phyloP scores from a whole-genome alignment of 2,113 vertebrate genomes.

The Nycticebus coucang region DNA sequence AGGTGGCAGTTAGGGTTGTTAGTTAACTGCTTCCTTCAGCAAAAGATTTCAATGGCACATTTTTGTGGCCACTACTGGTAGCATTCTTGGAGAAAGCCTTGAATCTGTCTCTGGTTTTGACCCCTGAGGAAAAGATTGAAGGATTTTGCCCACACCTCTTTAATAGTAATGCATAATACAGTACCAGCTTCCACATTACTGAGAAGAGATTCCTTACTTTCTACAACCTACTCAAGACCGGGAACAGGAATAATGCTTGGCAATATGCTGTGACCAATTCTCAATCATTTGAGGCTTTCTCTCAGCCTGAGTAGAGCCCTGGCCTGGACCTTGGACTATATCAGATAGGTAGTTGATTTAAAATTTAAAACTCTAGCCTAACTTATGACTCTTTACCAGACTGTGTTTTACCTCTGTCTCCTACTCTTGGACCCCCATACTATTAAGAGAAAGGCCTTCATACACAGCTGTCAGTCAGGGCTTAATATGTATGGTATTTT shows the following conservation, averaged over 20 bases:
- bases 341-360: background rate
- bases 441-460: background rate
- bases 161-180: background rate
- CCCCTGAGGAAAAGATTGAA: background rate
- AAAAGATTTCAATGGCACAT: background rate
- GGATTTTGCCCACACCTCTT: background rate
- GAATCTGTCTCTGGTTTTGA: conserved; percentile 22
- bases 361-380: conserved; percentile 6
- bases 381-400: conserved; percentile 37
- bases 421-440: background rate
- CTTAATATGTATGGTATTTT: background rate
- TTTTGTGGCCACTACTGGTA: background rate
- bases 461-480: background rate
- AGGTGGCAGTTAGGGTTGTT: background rate
- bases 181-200: background rate
- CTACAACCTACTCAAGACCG: background rate
- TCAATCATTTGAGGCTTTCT: conserved; percentile 7
- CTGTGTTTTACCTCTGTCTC: background rate
- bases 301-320: background rate
- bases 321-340: background rate
- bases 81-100: conserved; percentile 34
- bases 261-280: background rate
- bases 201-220: background rate
- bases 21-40: background rate
- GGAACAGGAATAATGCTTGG: conserved; percentile 5